Evolutionary conservation across 2,888 invertebrate genomes (phyloP).

Genomic region (Brachypterus glaber): DNA sequence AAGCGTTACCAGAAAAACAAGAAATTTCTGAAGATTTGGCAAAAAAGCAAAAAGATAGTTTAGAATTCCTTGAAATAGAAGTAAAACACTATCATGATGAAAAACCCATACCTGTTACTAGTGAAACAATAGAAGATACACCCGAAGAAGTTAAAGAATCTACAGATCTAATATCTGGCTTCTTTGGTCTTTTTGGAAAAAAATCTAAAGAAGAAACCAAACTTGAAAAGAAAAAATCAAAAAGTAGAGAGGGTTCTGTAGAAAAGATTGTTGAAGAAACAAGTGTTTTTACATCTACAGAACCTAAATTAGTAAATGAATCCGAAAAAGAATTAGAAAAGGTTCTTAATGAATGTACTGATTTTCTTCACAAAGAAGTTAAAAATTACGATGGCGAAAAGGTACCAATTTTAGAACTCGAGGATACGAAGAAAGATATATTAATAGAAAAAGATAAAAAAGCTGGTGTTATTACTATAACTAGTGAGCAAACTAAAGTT

Average conservation of each 20-base stretch:
- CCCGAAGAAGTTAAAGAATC: conserved; percentile 8
- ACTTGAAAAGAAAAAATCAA: conserved; percentile 13
- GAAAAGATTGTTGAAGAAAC: background rate
- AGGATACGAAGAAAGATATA: background rate
- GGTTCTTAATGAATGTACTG: conserved; percentile 3
- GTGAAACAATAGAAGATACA: conserved; percentile 2
- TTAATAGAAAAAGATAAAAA: background rate
- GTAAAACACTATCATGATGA: conserved; percentile 6
- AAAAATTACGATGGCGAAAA: background rate
- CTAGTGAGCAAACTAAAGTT: no score
- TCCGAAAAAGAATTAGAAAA: conserved; percentile 3
- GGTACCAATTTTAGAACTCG: no score
- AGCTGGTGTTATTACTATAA: no score
- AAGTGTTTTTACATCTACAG: background rate
- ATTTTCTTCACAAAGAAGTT: background rate
- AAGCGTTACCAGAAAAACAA: conserved; percentile 7
- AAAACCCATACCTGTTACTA: background rate
- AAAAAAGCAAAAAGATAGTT: conserved; percentile 9
- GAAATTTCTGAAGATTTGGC: conserved; percentile 5
- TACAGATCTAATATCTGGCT: conserved; percentile 2
- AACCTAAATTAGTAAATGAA: no score
- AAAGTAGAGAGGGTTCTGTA: background rate
- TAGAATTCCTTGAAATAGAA: conserved; percentile 16
- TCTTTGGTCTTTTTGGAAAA: no score
- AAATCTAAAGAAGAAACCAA: conserved; percentile 1